Percentiles rank a stretch among this genome's conserved stretches.
phyloP scores from a whole-genome alignment of 2,888 invertebrate genomes.

The Lasioglossum vierecki region DNA sequence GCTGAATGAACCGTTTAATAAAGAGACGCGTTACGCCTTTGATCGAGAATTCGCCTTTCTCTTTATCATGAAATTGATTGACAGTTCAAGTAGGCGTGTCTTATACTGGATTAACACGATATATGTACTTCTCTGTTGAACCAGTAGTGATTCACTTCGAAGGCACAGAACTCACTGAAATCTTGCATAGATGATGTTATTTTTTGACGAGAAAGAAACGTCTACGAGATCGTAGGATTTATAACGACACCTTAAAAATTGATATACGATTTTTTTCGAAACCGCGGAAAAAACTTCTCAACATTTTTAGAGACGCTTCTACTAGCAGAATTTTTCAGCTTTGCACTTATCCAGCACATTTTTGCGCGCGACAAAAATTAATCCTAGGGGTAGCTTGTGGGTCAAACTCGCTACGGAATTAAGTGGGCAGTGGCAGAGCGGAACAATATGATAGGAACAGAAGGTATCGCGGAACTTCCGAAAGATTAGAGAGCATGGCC shows the following conservation, averaged over 20 bases:
- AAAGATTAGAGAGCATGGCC: constrained; percentile 26
- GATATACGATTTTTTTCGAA: no score
- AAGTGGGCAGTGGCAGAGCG: background rate
- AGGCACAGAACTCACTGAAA: background rate
- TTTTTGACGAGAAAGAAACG: no score
- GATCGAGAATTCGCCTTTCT: background rate
- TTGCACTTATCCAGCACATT: no score
- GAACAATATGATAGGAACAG: background rate
- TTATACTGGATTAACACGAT: background rate
- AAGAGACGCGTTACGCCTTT: background rate
- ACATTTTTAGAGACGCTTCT: no score
- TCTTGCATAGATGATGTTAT: background rate
- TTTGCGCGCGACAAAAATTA: background rate
- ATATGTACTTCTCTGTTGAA: background rate
- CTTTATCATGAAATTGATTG: background rate
- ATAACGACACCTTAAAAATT: no score
- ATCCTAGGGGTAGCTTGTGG: background rate
- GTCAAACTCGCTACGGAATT: background rate
- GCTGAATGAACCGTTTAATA: background rate
- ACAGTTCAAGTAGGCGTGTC: background rate
- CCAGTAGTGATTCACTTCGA: no score
- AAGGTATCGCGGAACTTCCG: background rate
- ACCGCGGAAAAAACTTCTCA: no score
- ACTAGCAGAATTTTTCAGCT: no score
- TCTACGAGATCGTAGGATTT: no score